Base-by-base conservation (phyloP, 2,888 invertebrate genomes). In the Tetropium fuscum region DNA sequence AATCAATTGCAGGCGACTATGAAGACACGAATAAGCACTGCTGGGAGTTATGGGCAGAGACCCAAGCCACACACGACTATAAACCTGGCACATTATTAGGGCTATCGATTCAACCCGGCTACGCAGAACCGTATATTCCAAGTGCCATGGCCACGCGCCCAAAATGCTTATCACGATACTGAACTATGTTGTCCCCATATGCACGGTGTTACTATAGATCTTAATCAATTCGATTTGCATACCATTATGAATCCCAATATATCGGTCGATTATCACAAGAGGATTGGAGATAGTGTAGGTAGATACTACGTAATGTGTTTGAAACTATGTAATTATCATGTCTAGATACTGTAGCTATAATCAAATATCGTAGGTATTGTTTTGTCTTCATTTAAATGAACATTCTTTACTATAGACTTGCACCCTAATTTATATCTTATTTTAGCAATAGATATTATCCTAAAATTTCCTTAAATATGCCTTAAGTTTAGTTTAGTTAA, bases 101-200 rank as follows among this genome's bases (percentile, higher is more conserved):
- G 51, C 30, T 34, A 62, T 62, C 58, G 58, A 58, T 62, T 51
- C 44, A 22, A 55, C 45, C 47, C 51, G 10, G 51, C 57, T 53
- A 34, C 32, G 16, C 40, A 18, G 41, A 41, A 11, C 41, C 45
- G 54, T 58, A 61, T 58, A 61, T 61, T 54, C 30, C 15, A 18
- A 47, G 19, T 48, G 49, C 20, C 36, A 44, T 27, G 38, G 32
- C 48, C 49, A 55, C 22, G 27, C 45, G 55, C 47, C 41, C 20
- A 41, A n/a, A 49, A 58, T 19, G 51, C 57, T 61, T 61, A 54
- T 54, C 47, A 49, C 49, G 58, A 58, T 58, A 58, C 48, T 15
- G 43, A 36, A 19, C 43, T 48, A 43, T 38, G 38, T 43, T 48
- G 59, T 32, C 16, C 22, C 7, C 41, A 45, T 41, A 53, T 47